Evolutionary conservation across 92 coral and sea anemone species (phyloP), one percentile per base, ranked within the genome.

Genomic region (Phymanthus crucifer): DNA sequence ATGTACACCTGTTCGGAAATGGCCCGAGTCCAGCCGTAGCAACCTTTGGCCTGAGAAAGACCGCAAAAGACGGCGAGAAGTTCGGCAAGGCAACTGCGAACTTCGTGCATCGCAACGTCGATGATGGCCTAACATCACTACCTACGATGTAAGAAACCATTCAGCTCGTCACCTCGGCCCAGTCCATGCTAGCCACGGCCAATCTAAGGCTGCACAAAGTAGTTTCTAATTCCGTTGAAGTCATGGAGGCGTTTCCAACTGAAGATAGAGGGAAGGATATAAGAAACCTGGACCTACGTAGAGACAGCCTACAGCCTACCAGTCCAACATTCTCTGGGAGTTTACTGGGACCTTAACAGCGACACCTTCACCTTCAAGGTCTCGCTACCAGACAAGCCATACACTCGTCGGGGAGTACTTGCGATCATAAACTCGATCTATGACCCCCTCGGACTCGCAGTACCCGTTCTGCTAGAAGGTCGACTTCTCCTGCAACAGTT

Each of bases 211-310:
- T 45, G 16, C 50, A 45, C n/a, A n/a, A n/a, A n/a, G n/a, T n/a
- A n/a, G n/a, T n/a, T n/a, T n/a, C n/a, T n/a, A n/a, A n/a, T n/a
- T 73, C 75, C 37, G 70, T 79, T 5, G 82, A 80, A 32, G 92
- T 88, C 29, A 78, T 80, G 80, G 81, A 40, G 33, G 84, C 86
- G 23, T 88, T 88, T 70, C 77, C 84, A 0, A 64, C 76, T 0
- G 84, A 84, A 48, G 92, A 88, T 72, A 77, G 82, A 33, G 84
- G 88, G 1, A 80, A 66, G 10, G 89, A 73, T 47, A 81, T 85
- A 54, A 80, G 64, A 50, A 75, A 85, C 46, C 81, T 88, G 9
- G 87, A 89, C 36, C 32, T 80, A 75, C 54, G 73, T 65, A 47
- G 68, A 48, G 87, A 68, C 48, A 29, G 83, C 45, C 48, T 85